phyloP scores from a whole-genome alignment of 2,113 vertebrate genomes.

The Labrus mixtus region DNA sequence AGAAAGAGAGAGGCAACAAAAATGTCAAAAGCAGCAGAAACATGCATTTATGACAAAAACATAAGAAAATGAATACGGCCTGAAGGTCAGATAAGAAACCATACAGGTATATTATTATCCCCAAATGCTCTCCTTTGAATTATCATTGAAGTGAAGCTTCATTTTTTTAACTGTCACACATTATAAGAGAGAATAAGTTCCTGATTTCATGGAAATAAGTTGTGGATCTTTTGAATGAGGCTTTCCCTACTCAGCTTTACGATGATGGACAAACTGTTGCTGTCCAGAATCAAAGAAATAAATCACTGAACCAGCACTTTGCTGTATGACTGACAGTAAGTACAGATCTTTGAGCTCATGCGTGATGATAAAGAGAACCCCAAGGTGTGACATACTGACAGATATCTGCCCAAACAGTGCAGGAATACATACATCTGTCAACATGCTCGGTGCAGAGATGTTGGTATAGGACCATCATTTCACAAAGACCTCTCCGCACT shows the following conservation, averaged over 20 bases:
- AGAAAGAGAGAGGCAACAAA: neutral
- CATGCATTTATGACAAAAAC: no score
- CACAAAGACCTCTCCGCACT: neutral
- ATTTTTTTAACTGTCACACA: no score
- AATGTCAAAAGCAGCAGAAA: neutral
- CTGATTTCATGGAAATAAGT: no score
- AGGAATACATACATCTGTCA: slow-evolving; percentile 12
- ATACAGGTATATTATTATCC: no score
- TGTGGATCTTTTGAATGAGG: no score
- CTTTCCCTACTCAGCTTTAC: no score
- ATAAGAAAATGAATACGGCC: no score
- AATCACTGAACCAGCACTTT: neutral
- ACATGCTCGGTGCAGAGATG: neutral
- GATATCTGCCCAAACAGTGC: slow-evolving; percentile 8
- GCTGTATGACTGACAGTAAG: neutral
- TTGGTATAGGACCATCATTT: slow-evolving; percentile 1
- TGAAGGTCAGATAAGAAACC: no score
- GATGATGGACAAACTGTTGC: neutral
- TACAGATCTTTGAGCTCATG: neutral
- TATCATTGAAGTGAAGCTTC: no score
- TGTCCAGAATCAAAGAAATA: neutral
- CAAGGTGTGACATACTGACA: slow-evolving; percentile 6
- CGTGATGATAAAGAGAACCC: neutral
- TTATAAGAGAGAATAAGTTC: no score
- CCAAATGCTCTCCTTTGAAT: no score